Base-by-base conservation (phyloP, 2,888 invertebrate species). In the Thalpophila matura region DNA sequence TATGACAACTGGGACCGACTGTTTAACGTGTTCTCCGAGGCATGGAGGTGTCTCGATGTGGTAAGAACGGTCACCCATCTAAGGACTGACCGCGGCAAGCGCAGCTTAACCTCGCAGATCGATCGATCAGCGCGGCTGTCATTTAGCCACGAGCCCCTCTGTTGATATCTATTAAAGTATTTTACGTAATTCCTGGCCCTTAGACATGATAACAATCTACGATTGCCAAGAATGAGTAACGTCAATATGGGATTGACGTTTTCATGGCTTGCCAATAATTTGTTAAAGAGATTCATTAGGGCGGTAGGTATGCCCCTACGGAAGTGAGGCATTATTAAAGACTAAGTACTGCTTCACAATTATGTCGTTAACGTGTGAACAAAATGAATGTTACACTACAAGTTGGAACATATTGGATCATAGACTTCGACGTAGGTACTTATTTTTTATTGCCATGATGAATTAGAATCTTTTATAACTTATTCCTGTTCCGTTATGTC, bases 391-490 rank as follows among this genome's bases (percentile, higher is more conserved):
- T 63, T 62, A 57, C 42, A 60, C 27, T 38, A 46, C 22, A 35
- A 16, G 45, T 50, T 66, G 33, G 33, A 62, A 64, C 76, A 72
- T 61, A 75, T 74, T 74, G 53, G 77, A 83, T 86, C 83, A 83
- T 85, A 83, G 80, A 70, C 59, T 57, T 75, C 73, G 77, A 67
- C 76, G 62, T 38, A 4, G 18, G 16, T 45, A 59, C 81, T 80
- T 82, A 80, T 77, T 80, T 83, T 77, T 82, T 80, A 81, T 79
- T 74, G 70, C 74, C 77, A 40, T 76, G 78, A 78, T 79, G 74
- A 79, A 67, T 79, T 81, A 80, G 77, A 81, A 83, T 79, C 40
- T 75, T 77, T 85, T 80, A 82, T 82, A 55, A 67, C 66, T 74
- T 81, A 77, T 77, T 67, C 75, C 61, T 76, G 74, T 80, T 76